Evolutionary conservation across 2,113 vertebrate genomes (phyloP), one percentile per base, ranked within the genome.

Genomic region (Ochotona princeps): DNA sequence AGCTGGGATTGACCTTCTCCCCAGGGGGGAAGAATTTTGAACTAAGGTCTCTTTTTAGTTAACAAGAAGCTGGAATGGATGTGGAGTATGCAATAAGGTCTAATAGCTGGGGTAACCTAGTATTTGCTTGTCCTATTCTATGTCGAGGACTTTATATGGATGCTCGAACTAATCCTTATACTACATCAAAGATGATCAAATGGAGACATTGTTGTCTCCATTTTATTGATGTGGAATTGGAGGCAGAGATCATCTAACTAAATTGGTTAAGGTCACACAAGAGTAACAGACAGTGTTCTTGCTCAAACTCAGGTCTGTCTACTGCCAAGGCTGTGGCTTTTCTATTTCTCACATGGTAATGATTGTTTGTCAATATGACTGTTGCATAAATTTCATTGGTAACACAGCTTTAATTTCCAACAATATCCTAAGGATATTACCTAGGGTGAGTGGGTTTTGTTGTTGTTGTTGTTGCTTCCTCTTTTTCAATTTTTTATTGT

Each of bases 81-180:
- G 30, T 65, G 74, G 54, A 70, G 5, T 69, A 20, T 32, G 65
- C 25, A 88, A 73, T 5, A 66, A 57, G 6, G 9, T 74, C 51
- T 74, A 88, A 88, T 65, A 79, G 70, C 87, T 93, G 47, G 79
- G 51, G 35, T 47, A 90, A 89, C 70, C 20, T 79, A 73, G n/a
- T 74, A 67, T 66, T 90, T 92, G 30, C 74, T 88, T 78, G 35
- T 26, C 15, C n/a, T 70, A 18, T 72, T 95, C 67, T 87, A 15
- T 67, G n/a, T 28, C 15, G 80, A 91, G 17, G 26, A 69, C 30
- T 88, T 95, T 84, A 83, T 11, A 13, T n/a, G 74, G 69, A 75
- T 66, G 82, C 70, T 88, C 5, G 92, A 51, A 60, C 30, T 88
- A 87, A 92, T 78, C 60, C 30, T 85, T 87, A 65, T 2, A 83